Conservation (phyloP, 2,888 invertebrate genomes). For the Gastracanthus pulcherrimus region DNA sequence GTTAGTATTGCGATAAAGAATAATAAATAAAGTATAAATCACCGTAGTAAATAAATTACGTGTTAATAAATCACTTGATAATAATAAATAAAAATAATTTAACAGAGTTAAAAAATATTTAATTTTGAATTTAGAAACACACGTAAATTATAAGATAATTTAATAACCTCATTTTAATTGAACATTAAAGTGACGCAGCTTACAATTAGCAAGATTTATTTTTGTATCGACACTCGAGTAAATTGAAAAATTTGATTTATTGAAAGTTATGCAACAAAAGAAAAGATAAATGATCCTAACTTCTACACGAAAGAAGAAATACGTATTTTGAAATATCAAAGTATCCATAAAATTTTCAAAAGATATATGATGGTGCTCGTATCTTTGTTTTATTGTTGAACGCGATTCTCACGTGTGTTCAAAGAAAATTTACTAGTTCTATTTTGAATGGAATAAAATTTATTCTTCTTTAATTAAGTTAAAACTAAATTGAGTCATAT, state of each 20-base stretch:
- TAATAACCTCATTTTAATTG: neutral
- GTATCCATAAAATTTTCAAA: neutral
- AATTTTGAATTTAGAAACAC: no score
- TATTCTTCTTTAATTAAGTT: no score
- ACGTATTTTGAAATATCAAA: conserved; percentile 1
- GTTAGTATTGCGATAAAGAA: neutral
- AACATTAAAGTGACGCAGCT: neutral
- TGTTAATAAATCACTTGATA: no score
- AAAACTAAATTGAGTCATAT: no score
- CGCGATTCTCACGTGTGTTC: neutral
- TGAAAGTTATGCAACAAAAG: neutral
- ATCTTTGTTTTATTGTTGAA: neutral
- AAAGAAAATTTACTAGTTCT: neutral
- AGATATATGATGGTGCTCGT: neutral
- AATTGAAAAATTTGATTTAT: conserved; percentile 10
- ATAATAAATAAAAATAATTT: no score
- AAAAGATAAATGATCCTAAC: conserved; percentile 2
- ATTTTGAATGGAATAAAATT: neutral
- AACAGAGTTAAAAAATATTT: no score
- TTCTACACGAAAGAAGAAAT: neutral
- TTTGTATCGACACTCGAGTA: neutral
- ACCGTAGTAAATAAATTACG: no score
- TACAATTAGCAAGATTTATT: neutral
- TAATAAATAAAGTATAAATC: neutral
- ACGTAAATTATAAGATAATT: no score